Evolutionary conservation across 2,113 vertebrate genomes (phyloP).

Genomic region (Cyrtonyx montezumae): DNA sequence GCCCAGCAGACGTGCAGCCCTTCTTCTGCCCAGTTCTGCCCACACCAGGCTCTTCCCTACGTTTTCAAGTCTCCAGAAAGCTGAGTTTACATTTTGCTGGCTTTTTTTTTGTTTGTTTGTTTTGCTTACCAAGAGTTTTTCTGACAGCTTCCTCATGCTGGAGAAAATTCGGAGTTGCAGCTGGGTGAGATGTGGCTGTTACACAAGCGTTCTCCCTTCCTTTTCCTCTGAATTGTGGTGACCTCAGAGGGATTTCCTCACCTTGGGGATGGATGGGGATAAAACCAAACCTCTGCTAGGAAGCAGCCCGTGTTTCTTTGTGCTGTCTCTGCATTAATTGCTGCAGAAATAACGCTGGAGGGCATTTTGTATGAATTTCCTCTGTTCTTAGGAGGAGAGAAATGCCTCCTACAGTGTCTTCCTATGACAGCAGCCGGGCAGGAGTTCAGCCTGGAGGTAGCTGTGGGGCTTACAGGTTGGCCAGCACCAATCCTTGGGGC

Average conservation of each 20-base stretch:
- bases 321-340: background rate
- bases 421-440: background rate
- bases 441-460: background rate
- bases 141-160: background rate
- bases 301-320: background rate
- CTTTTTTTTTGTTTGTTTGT: background rate
- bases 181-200: background rate
- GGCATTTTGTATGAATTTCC: background rate
- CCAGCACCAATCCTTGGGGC: background rate
- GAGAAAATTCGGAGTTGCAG: background rate
- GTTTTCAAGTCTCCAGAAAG: background rate
- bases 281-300: background rate
- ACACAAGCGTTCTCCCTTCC: accelerated
- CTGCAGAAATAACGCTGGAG: background rate
- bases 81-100: background rate
- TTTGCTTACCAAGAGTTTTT: background rate
- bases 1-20: accelerated
- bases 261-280: background rate
- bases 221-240: background rate
- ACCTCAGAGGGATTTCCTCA: background rate
- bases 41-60: accelerated
- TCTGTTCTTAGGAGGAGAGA: background rate
- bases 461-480: background rate
- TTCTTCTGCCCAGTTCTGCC: background rate
- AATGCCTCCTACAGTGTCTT: background rate